Evolutionary conservation across 2,113 vertebrate species (phyloP), one percentile per base, ranked within the genome.

Genomic region (Psilopsiagon aymara): DNA sequence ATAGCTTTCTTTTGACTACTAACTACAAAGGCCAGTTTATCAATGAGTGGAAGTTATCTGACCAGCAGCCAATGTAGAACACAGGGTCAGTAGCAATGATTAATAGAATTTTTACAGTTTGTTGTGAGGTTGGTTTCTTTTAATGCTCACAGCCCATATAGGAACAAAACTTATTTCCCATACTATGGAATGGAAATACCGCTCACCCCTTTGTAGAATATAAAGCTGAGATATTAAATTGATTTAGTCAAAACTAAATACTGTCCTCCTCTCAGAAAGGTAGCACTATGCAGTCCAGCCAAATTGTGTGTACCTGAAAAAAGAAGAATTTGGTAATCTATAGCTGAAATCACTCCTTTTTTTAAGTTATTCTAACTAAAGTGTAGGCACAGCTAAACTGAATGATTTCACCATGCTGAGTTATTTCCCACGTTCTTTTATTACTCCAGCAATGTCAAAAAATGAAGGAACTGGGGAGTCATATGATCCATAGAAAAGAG

Each of bases 401-500:
- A 88, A 41, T 93, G 37, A 79, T 68, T 57, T 78, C 73, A 64
- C 84, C 59, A 68, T 68, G 33, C 70, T 77, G 67, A 73, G 33
- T 92, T 85, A 88, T 81, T 94, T 86, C 81, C 60, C 85, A 94
- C 6, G 57, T 90, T 92, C 85, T 41, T 94, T 93, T 95, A 63
- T 84, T 92, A 52, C 43, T 91, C 37, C 64, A 53, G 18, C 47
- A 89, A 73, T 52, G 47, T 92, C 29, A 95, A 88, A 96, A 94
- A 92, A 94, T 14, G 43, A 39, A 95, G 68, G 46, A 60, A 91
- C 81, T 47, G 62, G 92, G 63, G 88, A 96, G 80, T 74, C 52
- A 90, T 94, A 92, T 68, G 69, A 93, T 62, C 64, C 11, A 23
- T 29, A 82, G 43, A 79, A 97, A 93, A 89, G 81, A 67, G 64